Base-by-base conservation (phyloP, 1,140 invertebrate species). In the Chlorops oryzae region DNA sequence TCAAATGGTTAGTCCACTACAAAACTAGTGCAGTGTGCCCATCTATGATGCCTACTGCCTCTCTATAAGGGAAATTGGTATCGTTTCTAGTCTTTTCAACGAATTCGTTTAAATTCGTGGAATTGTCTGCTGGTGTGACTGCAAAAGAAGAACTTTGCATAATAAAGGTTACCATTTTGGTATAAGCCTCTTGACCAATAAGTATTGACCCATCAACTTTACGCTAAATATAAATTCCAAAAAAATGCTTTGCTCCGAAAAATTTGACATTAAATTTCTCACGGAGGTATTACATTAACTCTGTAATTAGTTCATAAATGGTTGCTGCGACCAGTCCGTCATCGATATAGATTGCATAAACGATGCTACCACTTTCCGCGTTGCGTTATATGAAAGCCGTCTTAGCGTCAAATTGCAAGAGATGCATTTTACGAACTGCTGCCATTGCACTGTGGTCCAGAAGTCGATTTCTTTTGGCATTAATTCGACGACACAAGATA, bases 311-410 rank as follows among this genome's bases (percentile, higher is more conserved):
- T n/a, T 44, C 23, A 18, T 56, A 37, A 52, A 52, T 27, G 38
- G 38, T 60, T 18, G 62, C 52, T 25, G 54, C 63, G 44, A 74
- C 52, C 18, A 75, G 48, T 7, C 59, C 65, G 54, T 75, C 73
- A 55, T 76, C 71, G 2, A 76, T 67, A 55, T 73, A 74, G 2
- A 73, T 25, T 9, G 48, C 48, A 6, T 61, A 50, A 15, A 74
- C 21, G 24, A 73, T 45, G 4, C 63, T 47, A 37, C n/a, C n/a
- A n/a, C n/a, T n/a, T n/a, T n/a, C n/a, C n/a, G n/a, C n/a, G n/a
- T n/a, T n/a, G n/a, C n/a, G n/a, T n/a, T n/a, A 58, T 21, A 75
- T 47, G 43, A 73, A 75, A 7, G 70, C 64, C 4, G 60, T 66
- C 39, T 41, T 51, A 5, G 72, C 55, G 54, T 74, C 68, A 21